These are phyloP conservation scores for Propsilocerus akamusi DNA, from an alignment of 1,140 invertebrate species.

Conservation along the genomic window DNA sequence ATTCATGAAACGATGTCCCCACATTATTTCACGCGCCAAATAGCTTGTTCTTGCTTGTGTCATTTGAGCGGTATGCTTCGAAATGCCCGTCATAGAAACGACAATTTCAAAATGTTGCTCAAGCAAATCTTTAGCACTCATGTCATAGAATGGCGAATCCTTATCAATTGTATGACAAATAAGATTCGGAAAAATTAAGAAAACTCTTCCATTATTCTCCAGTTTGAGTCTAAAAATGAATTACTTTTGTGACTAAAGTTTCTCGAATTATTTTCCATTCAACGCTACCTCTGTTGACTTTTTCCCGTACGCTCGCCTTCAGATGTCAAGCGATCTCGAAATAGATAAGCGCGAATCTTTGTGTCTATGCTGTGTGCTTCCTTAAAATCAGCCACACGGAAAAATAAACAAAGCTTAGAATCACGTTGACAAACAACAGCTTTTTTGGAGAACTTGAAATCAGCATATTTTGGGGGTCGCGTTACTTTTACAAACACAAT, in stretches of 20 bases:
- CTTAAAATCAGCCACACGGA: constrained; percentile 36
- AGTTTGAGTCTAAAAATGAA: constrained; percentile 22
- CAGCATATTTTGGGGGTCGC: constrained; percentile 28
- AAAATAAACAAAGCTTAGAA: constrained; percentile 35
- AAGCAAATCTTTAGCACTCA: constrained; percentile 33
- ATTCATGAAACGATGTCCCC: constrained; percentile 65
- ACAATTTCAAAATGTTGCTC: constrained; percentile 30
- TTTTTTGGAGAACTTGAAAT: constrained; percentile 36
- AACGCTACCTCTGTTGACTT: constrained; percentile 10
- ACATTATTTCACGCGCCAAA: constrained; percentile 62
- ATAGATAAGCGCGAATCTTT: constrained; percentile 34
- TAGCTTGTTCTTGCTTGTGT: constrained; percentile 62
- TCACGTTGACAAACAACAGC: constrained; percentile 40
- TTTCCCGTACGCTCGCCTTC: constrained; percentile 13
- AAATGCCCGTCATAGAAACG: constrained; percentile 63
- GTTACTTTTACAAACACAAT: constrained; percentile 39
- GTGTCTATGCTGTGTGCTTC: constrained; percentile 34
- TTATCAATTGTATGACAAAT: constrained; percentile 39
- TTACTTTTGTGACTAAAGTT: constrained; percentile 17
- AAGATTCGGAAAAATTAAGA: constrained; percentile 43
- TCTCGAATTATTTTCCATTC: constrained; percentile 15
- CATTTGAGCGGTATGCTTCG: constrained; percentile 55
- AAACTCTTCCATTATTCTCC: constrained; percentile 22
- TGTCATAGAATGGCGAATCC: constrained; percentile 32
- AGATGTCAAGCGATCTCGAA: constrained; percentile 20